Evolutionary conservation across 1,140 invertebrate genomes (phyloP).

Genomic region (Chironomus tepperi): DNA sequence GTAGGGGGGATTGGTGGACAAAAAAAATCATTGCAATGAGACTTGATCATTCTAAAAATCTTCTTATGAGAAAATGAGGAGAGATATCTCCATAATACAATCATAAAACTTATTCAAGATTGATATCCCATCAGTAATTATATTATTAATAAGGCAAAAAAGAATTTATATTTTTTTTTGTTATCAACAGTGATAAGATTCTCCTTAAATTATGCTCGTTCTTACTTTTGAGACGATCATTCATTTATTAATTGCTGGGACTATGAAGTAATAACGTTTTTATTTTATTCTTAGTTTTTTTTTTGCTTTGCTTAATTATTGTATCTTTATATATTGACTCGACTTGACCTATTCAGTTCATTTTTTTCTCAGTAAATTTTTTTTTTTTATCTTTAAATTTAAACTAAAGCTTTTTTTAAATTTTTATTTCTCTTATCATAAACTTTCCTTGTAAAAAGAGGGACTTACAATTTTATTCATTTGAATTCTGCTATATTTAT

Average conservation of each 20-base stretch:
- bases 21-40: not conserved
- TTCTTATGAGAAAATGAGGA: not conserved
- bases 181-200: slow-evolving; percentile 1
- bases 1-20: not conserved
- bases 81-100: not conserved
- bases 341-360: slow-evolving; percentile 12
- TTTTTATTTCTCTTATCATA: slow-evolving; percentile 1
- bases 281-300: not conserved
- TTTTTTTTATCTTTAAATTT: not conserved
- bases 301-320: slow-evolving; percentile 14
- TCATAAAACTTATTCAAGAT: slow-evolving; percentile 9
- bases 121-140: slow-evolving; percentile 8
- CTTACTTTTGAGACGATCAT: not conserved
- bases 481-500: not conserved
- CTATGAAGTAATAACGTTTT: not conserved
- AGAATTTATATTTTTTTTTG: not conserved
- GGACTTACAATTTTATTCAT: slow-evolving; percentile 14
- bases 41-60: not conserved
- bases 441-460: slow-evolving; percentile 8
- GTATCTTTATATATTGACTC: slow-evolving; percentile 13
- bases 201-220: slow-evolving; percentile 3
- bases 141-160: slow-evolving; percentile 15
- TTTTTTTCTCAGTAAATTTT: not conserved
- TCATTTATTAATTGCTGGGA: not conserved
- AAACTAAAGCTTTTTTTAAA: slow-evolving; percentile 14